Evolutionary conservation across 2,113 vertebrate species (phyloP).

Genomic region (Phrynosoma blainvillii): DNA sequence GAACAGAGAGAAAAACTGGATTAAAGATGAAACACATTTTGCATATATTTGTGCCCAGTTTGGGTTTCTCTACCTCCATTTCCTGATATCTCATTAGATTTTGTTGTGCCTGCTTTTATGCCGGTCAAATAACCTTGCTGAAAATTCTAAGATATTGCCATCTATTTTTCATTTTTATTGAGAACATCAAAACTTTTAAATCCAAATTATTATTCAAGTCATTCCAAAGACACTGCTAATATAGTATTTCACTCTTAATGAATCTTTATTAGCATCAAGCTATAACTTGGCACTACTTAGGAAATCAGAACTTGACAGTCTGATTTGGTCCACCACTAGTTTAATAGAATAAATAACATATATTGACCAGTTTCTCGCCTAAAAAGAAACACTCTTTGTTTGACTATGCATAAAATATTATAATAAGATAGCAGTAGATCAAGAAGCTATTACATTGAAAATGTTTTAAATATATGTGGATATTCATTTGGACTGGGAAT

Average conservation of each 20-base stretch:
- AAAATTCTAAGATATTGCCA: slow-evolving; percentile 47
- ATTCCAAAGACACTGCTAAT: slow-evolving; percentile 78
- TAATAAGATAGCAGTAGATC: not conserved
- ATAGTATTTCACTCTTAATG: slow-evolving; percentile 74
- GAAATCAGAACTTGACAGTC: slow-evolving; percentile 69
- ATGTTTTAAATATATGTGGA: not conserved
- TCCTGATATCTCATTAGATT: not conserved
- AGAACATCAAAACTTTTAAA: slow-evolving; percentile 58
- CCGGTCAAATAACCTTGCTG: slow-evolving; percentile 36
- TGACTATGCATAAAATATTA: not conserved
- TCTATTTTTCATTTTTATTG: slow-evolving; percentile 43
- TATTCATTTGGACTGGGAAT: not conserved
- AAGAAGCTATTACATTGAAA: not conserved
- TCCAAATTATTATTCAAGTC: slow-evolving; percentile 63
- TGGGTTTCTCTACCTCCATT: not conserved
- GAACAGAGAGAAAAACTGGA: not conserved
- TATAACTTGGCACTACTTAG: slow-evolving; percentile 71
- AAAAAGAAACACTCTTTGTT: not conserved
- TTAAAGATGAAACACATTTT: not conserved
- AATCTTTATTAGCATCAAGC: slow-evolving; percentile 75
- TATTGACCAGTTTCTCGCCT: slow-evolving; percentile 11
- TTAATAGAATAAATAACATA: slow-evolving; percentile 35
- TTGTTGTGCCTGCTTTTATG: not conserved
- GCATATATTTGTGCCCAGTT: slow-evolving; percentile 3
- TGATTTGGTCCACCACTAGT: slow-evolving; percentile 20